A percentile compares a stretch with the other conserved stretches of the same genome.
phyloP scores from a whole-genome alignment of 2,797 vertebrate genomes.

The Chaunax sp. region DNA sequence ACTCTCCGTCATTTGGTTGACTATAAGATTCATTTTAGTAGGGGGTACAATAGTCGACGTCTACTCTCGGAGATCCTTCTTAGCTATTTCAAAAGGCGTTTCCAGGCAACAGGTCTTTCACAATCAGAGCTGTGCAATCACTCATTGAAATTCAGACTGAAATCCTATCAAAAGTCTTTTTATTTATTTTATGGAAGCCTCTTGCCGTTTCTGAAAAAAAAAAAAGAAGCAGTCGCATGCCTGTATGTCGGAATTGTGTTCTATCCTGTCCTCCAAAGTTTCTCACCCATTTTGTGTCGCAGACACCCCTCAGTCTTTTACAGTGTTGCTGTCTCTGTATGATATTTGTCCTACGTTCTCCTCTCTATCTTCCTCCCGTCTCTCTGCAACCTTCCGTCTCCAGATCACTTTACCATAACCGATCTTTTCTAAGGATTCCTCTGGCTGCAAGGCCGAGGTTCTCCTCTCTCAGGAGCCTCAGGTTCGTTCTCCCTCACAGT shows the following conservation, averaged over 20 bases:
- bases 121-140: constrained; percentile 48
- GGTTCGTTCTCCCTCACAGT: constrained; percentile 86
- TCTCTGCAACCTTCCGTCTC: constrained; percentile 71
- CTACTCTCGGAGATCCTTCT: constrained; percentile 52
- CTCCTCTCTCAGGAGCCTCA: constrained; percentile 98
- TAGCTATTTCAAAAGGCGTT: constrained; percentile 63
- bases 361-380: constrained; percentile 73
- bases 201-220: constrained; percentile 15
- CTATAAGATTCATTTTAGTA: constrained; percentile 34
- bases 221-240: constrained; percentile 12
- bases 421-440: constrained; percentile 97
- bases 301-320: constrained; percentile 31
- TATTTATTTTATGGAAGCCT: constrained; percentile 32
- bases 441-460: constrained; percentile 95
- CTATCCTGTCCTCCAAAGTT: constrained; percentile 20
- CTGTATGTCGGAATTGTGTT: constrained; percentile 14
- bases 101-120: constrained; percentile 76
- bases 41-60: constrained; percentile 26
- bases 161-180: constrained; percentile 45
- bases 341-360: constrained; percentile 72
- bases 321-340: constrained; percentile 64
- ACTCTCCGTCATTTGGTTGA: constrained; percentile 21
- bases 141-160: constrained; percentile 58
- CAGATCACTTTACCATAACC: constrained; percentile 97
- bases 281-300: constrained; percentile 44